These are phyloP conservation scores for Carassius carassius DNA, from an alignment of 2,113 vertebrate genomes.

Conservation along the genomic window DNA sequence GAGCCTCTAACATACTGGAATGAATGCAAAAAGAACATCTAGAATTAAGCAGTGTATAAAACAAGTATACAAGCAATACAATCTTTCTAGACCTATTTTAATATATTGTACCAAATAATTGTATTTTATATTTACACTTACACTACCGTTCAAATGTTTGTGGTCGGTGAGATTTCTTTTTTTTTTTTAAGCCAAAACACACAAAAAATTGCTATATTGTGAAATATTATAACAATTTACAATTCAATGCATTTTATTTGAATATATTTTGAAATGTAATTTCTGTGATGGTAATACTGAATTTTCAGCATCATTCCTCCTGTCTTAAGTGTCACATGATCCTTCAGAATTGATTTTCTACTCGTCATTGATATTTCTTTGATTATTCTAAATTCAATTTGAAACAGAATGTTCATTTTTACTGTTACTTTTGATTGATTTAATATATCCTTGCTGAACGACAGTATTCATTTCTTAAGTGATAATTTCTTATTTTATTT, in stretches of 20 bases:
- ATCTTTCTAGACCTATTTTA: neutral
- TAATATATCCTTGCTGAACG: neutral
- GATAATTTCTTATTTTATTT: too few relatives aligned
- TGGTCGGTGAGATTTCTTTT: too few relatives aligned
- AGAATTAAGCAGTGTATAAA: neutral
- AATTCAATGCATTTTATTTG: too few relatives aligned
- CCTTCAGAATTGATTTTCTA: neutral
- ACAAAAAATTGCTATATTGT: too few relatives aligned
- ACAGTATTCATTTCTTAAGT: neutral
- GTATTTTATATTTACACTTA: too few relatives aligned
- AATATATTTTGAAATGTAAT: too few relatives aligned
- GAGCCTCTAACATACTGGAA: constrained; percentile 94
- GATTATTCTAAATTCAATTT: neutral
- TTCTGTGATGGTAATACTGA: too few relatives aligned
- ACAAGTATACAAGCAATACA: neutral
- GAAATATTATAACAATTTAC: too few relatives aligned
- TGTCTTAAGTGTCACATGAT: neutral
- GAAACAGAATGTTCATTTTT: neutral
- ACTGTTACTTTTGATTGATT: neutral
- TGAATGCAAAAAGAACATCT: neutral
- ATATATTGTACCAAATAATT: neutral
- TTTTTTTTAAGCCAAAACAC: too few relatives aligned
- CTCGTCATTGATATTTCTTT: too few relatives aligned
- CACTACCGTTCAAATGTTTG: too few relatives aligned
- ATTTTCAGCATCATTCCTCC: too few relatives aligned